These are phyloP conservation scores for Fukomys damarensis DNA, from an alignment of 2,113 vertebrate genomes.

Conservation along the genomic window DNA sequence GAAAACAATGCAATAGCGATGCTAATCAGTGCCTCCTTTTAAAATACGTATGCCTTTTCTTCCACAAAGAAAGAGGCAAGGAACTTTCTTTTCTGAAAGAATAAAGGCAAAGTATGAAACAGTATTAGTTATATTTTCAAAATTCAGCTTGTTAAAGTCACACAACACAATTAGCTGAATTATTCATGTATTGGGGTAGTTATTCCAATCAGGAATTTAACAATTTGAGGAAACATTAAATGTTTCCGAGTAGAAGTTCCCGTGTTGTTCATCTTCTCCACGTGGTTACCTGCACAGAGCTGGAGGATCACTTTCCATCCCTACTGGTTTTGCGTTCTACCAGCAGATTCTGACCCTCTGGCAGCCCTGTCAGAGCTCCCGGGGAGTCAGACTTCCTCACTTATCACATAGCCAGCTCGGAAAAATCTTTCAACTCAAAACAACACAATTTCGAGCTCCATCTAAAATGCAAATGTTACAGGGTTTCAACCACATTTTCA, in stretches of 20 bases:
- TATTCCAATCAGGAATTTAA: constrained; percentile 56
- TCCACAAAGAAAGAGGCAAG: neutral
- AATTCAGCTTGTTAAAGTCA: constrained; percentile 55
- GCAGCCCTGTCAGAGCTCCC: neutral
- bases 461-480: constrained; percentile 11
- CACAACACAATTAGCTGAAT: neutral
- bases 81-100: constrained; percentile 19
- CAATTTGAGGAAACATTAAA: neutral
- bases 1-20: constrained; percentile 37
- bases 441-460: neutral
- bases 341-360: neutral
- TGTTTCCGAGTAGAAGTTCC: constrained; percentile 46
- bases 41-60: constrained; percentile 50
- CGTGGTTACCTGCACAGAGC: neutral
- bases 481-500: neutral
- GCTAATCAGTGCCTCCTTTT: constrained; percentile 47
- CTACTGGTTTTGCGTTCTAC: neutral
- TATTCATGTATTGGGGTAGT: constrained; percentile 28
- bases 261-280: constrained; percentile 26
- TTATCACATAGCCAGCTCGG: neutral
- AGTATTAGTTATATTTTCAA: constrained; percentile 11
- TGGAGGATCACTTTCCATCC: neutral
- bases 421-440: constrained; percentile 18
- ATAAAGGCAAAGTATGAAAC: constrained; percentile 10
- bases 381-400: neutral